These are phyloP conservation scores for Xenops minutus DNA, from an alignment of 2,797 vertebrate species.

Conservation along the genomic window DNA sequence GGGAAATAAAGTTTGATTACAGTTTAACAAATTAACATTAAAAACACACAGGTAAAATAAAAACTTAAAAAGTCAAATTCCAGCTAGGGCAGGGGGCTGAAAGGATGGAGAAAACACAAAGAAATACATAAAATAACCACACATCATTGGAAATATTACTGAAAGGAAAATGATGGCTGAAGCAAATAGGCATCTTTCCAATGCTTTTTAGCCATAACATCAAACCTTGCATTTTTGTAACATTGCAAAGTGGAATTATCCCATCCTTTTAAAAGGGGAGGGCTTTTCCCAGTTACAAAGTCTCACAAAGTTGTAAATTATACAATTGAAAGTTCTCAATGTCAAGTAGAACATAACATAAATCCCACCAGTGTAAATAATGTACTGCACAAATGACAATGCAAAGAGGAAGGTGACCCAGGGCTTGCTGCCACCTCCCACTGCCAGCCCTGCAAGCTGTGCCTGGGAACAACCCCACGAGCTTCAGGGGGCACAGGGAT, in stretches of 20 bases:
- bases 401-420: neutral
- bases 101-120: neutral
- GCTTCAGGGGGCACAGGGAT: neutral
- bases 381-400: neutral
- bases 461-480: neutral
- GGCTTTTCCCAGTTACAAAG: neutral
- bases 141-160: neutral
- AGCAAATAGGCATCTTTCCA: neutral
- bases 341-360: neutral
- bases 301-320: neutral
- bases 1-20: neutral
- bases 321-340: neutral
- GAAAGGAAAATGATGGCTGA: neutral
- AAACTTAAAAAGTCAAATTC: neutral
- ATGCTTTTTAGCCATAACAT: neutral
- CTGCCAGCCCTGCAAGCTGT: neutral
- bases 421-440: neutral
- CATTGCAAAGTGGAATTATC: neutral
- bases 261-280: neutral
- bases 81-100: neutral
- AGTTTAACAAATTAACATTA: neutral
- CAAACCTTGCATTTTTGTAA: neutral
- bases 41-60: neutral
- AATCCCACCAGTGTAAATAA: constrained; percentile 18
- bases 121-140: neutral